These are phyloP conservation scores for Eutolmus rufibarbis DNA, from an alignment of 2,888 invertebrate species.

Conservation along the genomic window DNA sequence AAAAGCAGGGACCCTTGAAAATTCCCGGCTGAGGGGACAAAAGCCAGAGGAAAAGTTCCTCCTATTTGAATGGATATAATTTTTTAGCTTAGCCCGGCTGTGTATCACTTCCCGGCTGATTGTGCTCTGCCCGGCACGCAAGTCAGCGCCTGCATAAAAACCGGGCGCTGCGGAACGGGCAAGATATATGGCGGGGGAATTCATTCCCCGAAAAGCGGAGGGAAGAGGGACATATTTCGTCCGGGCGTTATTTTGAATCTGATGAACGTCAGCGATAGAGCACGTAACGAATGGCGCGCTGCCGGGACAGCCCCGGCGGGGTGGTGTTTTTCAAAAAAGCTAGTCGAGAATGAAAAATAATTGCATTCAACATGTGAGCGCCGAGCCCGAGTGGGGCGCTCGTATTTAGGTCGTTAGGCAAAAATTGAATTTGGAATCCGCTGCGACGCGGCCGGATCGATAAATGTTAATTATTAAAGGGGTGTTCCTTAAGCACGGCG, in stretches of 20 bases:
- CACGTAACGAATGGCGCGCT: conserved; percentile 14
- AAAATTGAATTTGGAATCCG: not conserved
- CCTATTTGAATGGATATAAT: conserved; percentile 25
- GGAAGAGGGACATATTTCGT: not conserved
- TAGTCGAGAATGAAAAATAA: conserved; percentile 38
- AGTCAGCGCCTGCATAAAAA: conserved; percentile 28
- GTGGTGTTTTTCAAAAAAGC: not conserved
- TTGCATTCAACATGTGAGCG: conserved; percentile 42
- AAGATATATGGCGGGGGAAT: conserved; percentile 29
- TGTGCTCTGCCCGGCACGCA: conserved; percentile 26
- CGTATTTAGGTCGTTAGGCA: conserved; percentile 1
- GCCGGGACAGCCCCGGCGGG: not conserved
- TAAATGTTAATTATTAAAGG: conserved; percentile 15
- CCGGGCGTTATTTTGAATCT: conserved; percentile 26
- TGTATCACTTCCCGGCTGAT: conserved; percentile 36
- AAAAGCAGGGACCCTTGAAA: conserved; percentile 3
- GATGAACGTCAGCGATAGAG: conserved; percentile 25
- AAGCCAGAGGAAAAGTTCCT: not conserved
- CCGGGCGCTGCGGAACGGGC: not conserved
- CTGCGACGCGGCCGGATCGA: not conserved
- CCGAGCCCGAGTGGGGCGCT: not conserved
- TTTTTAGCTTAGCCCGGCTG: conserved; percentile 29
- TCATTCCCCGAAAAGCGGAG: not conserved
- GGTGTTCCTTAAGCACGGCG: not conserved
- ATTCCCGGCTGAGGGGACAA: not conserved